Conservation (phyloP, 1,140 invertebrate species). For the Macrosteles quadrilineatus region DNA sequence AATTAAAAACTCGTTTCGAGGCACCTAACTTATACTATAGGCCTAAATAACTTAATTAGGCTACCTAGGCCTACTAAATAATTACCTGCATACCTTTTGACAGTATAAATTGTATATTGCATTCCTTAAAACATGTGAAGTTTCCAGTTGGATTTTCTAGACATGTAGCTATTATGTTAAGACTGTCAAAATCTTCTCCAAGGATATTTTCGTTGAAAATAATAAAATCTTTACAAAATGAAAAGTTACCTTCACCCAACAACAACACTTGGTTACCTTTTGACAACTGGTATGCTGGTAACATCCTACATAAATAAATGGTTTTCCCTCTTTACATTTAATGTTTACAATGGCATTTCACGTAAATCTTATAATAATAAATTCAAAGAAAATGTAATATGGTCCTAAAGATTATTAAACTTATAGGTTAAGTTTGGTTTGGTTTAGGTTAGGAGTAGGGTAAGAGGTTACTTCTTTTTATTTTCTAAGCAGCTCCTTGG, state of each 20-base stretch:
- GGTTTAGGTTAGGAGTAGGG: no score
- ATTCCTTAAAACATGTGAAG: constrained; percentile 40
- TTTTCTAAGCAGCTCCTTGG: no score
- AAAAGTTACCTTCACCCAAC: constrained; percentile 62
- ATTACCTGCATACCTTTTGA: constrained; percentile 47
- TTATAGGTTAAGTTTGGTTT: no score
- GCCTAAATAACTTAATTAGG: neutral
- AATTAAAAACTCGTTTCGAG: neutral
- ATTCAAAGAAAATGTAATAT: no score
- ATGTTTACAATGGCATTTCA: no score
- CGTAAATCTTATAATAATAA: no score
- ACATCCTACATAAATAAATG: no score
- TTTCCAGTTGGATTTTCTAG: constrained; percentile 42
- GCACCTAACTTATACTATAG: neutral
- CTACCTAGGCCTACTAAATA: neutral
- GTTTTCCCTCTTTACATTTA: no score
- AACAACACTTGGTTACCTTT: constrained; percentile 47
- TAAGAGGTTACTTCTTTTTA: no score
- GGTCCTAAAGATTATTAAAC: no score
- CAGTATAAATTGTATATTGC: constrained; percentile 47
- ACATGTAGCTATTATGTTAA: constrained; percentile 43
- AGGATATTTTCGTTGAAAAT: constrained; percentile 2
- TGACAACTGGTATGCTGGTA: neutral
- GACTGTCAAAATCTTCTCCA: constrained; percentile 30
- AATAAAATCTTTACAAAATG: constrained; percentile 54